Evolutionary conservation across 2,888 invertebrate species (phyloP).

Genomic region (Papilio elwesi): DNA sequence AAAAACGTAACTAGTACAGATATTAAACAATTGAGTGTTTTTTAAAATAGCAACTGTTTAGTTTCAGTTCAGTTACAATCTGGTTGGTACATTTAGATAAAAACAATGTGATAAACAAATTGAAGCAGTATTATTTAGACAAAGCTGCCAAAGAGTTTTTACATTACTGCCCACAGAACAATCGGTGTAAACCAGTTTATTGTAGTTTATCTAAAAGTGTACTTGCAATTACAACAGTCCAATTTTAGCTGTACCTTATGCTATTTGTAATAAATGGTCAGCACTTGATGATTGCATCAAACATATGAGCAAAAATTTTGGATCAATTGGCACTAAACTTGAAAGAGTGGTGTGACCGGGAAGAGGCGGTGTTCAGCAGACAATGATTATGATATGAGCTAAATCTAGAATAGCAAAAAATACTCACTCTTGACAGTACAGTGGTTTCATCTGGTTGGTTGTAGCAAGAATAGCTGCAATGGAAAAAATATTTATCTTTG

Average conservation of each 20-base stretch:
- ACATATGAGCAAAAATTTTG: no score
- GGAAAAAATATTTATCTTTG: slow-evolving; percentile 37
- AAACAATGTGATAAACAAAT: not conserved
- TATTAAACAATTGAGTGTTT: no score
- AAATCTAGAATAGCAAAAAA: no score
- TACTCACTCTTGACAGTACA: slow-evolving; percentile 78
- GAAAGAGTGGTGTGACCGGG: no score
- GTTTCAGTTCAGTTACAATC: no score
- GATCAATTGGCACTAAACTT: no score
- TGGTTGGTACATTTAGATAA: not conserved
- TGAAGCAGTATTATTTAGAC: not conserved
- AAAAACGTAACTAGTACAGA: no score
- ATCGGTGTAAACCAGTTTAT: slow-evolving; percentile 18
- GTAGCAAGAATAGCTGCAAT: slow-evolving; percentile 72
- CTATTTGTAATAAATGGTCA: not conserved
- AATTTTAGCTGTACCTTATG: not conserved
- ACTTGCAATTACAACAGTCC: not conserved
- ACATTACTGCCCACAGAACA: not conserved
- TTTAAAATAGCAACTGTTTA: no score
- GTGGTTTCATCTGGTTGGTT: slow-evolving; percentile 74
- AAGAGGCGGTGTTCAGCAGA: no score
- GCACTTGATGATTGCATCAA: no score
- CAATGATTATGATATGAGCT: no score
- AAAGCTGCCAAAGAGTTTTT: slow-evolving; percentile 18
- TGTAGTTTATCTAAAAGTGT: slow-evolving; percentile 3